Evolutionary conservation across 2,113 vertebrate species (phyloP), one percentile per base, ranked within the genome.

Genomic region (Neotragus pygmaeus): DNA sequence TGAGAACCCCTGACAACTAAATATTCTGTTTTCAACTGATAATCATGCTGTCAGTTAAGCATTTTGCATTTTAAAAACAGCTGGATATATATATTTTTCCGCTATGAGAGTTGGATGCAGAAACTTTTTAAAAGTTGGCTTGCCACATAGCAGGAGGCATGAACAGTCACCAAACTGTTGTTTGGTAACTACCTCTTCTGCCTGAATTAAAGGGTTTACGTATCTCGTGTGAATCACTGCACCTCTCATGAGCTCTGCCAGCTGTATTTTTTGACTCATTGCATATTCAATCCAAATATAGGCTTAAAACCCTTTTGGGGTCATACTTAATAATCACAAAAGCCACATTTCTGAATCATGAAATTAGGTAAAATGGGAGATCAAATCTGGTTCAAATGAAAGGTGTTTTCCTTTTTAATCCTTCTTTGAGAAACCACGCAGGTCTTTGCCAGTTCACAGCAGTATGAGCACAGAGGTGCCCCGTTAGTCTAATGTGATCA

Each of bases 31-130:
- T 97, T 91, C 45, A 95, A 94, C 78, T 49, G 83, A 91, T 95
- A 96, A 97, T 97, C 95, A 95, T 91, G 55, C 81, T 97, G 96
- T 96, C 95, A 91, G 49, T 85, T 96, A 81, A 88, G 21, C 64
- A 85, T 84, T 95, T 92, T 77, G 58, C 58, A 91, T 87, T 93
- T 96, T 96, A n/a, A 75, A 94, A 97, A 94, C 47, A 97, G 84
- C 70, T 98, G 89, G 47, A 47, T 94, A 45, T 81, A 28, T 73
- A n/a, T 33, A 77, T 95, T 92, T 95, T 81, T 39, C 58, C 30
- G 55, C 6, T 55, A 6, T 70, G 43, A 85, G 85, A 82, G 28
- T 90, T 95, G 80, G 89, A 95, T 93, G 47, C 33, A 82, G 58
- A 80, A 85, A 87, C 47, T 88, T 96, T 82, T 80, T 15, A 92